Base-by-base conservation (phyloP, 2,888 invertebrate species). In the Hybos culiciformis region DNA sequence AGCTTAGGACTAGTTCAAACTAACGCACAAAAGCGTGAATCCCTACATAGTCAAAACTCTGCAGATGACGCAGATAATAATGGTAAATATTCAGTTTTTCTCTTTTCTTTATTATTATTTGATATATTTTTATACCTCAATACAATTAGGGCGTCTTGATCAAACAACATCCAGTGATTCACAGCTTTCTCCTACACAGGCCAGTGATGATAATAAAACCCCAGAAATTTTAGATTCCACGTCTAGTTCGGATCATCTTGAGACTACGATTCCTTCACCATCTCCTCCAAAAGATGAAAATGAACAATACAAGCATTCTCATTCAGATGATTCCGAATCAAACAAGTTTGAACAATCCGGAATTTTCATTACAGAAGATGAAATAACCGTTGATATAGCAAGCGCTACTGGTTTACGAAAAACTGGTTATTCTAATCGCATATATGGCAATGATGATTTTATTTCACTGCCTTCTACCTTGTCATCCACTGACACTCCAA, bases 1-100 rank as follows among this genome's bases (percentile, higher is more conserved):
- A 85, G 85, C 57, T 65, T 85, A 55, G 84, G 84, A 1, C 73
- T 83, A 37, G 77, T 77, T 34, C 75, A 76, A 48, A 67, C 72
- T 41, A 60, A 53, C 46, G 60, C 71, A 3, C 71, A 70, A 48
- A 77, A 80, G 50, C 68, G 79, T 56, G 73, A 77, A 51, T 79
- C 80, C 44, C 66, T 80, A 54, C 77, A 79, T 60, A 80, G 79
- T 67, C 80, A 81, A 66, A 76, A 77, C 51, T 80, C 80, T 19
- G 73, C 75, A 44, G 80, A 80, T 55, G 80, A 81, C 67, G 78
- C 75, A 66, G 80, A 80, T 70, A 76, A 71, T 57, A 76, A 69
- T 66, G 79, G 80, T 79, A 57, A 70, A 54, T 17, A 36, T 39
- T 32, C 12, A 21, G 14, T n/a, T 32, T 12, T 31, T 19, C 20